phyloP scores from a whole-genome alignment of 1,140 invertebrate genomes.

The Zaprionus taronus region DNA sequence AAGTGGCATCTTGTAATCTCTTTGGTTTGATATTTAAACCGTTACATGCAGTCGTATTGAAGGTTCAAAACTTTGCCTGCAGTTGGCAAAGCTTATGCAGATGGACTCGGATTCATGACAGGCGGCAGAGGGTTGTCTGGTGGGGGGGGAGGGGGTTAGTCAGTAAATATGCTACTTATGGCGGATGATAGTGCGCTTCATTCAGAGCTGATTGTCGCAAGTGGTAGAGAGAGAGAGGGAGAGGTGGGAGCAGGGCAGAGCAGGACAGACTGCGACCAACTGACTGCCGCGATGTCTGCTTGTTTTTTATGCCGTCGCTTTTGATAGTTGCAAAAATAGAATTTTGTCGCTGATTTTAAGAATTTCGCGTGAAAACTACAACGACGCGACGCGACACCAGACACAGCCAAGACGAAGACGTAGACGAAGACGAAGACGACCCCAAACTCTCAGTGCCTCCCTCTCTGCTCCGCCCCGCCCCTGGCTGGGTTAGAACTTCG shows the following conservation, averaged over 20 bases:
- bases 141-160: constrained; percentile 4
- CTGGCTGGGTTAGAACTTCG: background rate
- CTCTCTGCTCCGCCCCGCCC: background rate
- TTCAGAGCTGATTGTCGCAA: constrained; percentile 64
- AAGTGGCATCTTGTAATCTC: constrained; percentile 15
- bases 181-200: constrained; percentile 37
- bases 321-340: constrained; percentile 79
- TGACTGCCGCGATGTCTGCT: constrained; percentile 47
- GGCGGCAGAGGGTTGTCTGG: background rate
- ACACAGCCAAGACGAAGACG: constrained; percentile 45
- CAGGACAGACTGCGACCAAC: constrained; percentile 15
- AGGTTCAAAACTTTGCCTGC: constrained; percentile 20
- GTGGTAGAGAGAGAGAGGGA: background rate
- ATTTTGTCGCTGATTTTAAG: constrained; percentile 82
- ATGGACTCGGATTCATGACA: background rate
- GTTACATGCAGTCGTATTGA: constrained; percentile 9
- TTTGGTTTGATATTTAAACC: constrained; percentile 23
- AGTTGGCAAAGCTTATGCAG: constrained; percentile 31
- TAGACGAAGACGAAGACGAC: constrained; percentile 26
- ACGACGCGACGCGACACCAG: constrained; percentile 58
- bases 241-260: background rate
- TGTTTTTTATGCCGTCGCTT: constrained; percentile 53
- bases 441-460: background rate
- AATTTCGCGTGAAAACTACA: constrained; percentile 81
- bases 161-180: constrained; percentile 56